Evolutionary conservation across 2,113 vertebrate genomes (phyloP), one percentile per base, ranked within the genome.

Genomic region (Euleptes europaea): DNA sequence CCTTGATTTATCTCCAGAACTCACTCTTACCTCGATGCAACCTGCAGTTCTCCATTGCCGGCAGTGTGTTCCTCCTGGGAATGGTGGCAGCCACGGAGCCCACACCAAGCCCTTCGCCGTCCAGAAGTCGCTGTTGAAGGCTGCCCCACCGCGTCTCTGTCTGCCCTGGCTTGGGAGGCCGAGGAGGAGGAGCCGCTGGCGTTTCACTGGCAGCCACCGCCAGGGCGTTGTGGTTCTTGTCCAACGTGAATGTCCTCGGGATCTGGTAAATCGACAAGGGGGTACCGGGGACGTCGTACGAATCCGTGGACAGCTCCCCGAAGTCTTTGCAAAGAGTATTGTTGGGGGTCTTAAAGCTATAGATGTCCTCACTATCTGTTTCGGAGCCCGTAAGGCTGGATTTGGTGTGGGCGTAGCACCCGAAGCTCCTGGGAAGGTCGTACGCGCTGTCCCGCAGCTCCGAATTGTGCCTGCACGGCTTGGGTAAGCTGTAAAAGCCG

Each of bases 141-240:
- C 44, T 44, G 44, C 44, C 44, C 44, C 44, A 44, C 44, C 44
- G 44, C 9, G 44, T 44, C 4, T 44, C 44, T 44, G 44, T 9
- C 44, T 44, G 44, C 44, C 44, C 44, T 44, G 44, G 44, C 44
- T 44, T 44, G 44, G 44, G 44, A 44, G 44, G 44, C 44, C 44
- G 44, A 44, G 44, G 44, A 44, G 44, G 44, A 44, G 44, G 44
- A 44, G 44, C 44, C 4, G 44, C 44, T 5, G 44, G 44, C 9
- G 44, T 44, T 44, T 44, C 44, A 9, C 9, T 44, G 44, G 44
- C 44, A 44, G 97, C 93, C 49, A 97, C 93, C 0, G 97, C 95
- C 96, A 99, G 94, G 79, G 98, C 91, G 0, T 99, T 99, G 96
- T 99, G 98, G 93, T 99, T 99, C 95, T 97, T 98, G 94, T 99